Base-by-base conservation (phyloP, 2,888 invertebrate genomes). In the Drosophila mettleri region DNA sequence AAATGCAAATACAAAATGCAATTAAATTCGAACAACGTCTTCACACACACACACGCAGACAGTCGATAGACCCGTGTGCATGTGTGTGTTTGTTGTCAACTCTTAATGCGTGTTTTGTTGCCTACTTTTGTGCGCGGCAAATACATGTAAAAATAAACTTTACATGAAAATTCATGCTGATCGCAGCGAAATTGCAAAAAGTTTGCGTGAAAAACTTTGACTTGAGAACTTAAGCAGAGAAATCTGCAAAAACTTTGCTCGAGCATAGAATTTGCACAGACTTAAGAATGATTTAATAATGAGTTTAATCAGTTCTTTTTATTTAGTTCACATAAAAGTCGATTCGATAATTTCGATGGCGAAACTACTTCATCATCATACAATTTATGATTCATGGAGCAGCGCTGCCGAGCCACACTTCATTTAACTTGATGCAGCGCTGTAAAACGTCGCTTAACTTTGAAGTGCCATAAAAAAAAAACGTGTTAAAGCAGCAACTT, bases 1-100 rank as follows among this genome's bases (percentile, higher is more conserved):
- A 71, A 71, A 74, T 58, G 70, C 60, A 64, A 75, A 73, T 69
- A 71, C 51, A 69, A 88, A 88, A 88, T 80, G 77, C 72, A 74
- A 74, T 85, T 72, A 79, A 78, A 75, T 65, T 59, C 45, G 54
- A 61, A 49, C 48, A 57, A 61, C 60, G 18, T 70, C 51, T 55
- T 55, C 45, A 46, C 45, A 33, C 33, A 34, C 33, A 20, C n/a
- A 20, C 48, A 36, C 24, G 5, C 24, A 24, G 3, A 24, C 24
- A 8, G 7, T 7, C 16, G 9, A 43, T 24, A 8, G 16, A 9
- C 18, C 8, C 16, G n/a, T 49, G 5, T 18, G 12, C 24, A 22
- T 39, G 41, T 49, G 34, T 34, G 49, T 34, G 27, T 41, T 34
- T 43, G 39, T 34, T 36, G 46, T 63, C 53, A 55, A 41, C 59